A percentile compares a stretch with the other conserved stretches of the same genome.
Evolutionary conservation across 2,797 vertebrate genomes (phyloP).

Genomic region (Dendrocincla fuliginosa): DNA sequence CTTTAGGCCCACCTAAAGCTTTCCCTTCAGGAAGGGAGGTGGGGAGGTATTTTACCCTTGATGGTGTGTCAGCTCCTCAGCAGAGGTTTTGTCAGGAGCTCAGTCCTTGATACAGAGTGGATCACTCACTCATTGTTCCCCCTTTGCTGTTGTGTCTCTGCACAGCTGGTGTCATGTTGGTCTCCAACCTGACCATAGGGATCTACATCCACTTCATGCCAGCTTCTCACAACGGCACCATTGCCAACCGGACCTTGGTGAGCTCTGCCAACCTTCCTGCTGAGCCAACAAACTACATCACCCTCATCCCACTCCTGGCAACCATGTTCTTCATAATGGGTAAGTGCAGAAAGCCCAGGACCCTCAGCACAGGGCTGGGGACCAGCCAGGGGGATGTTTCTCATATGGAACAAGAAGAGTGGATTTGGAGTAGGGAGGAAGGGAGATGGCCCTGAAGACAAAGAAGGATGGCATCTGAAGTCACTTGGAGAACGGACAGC

Average conservation of each 20-base stretch:
- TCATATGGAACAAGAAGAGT: fast-evolving
- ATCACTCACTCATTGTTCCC: fast-evolving
- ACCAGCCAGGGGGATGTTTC: background rate
- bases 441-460: background rate
- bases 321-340: conserved; percentile 92
- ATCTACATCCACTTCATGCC: conserved; percentile 74
- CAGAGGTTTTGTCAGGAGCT: fast-evolving
- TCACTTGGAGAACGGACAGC: background rate
- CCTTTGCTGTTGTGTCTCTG: background rate
- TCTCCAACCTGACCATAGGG: conserved; percentile 84
- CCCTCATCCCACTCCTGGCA: conserved; percentile 86
- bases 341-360: conserved; percentile 49
- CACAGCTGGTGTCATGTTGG: conserved; percentile 84
- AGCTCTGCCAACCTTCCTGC: background rate
- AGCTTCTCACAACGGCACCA: background rate
- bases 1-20: background rate
- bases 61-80: background rate
- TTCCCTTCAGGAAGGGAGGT: background rate
- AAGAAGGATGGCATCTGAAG: background rate
- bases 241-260: background rate
- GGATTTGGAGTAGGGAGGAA: background rate
- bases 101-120: fast-evolving
- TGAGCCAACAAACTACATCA: conserved; percentile 33
- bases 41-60: background rate
- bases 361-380: background rate